A percentile compares a stretch with the other conserved stretches of the same genome.
Evolutionary conservation across 2,797 vertebrate genomes (phyloP).

Genomic region (Phrynocephalus forsythii): DNA sequence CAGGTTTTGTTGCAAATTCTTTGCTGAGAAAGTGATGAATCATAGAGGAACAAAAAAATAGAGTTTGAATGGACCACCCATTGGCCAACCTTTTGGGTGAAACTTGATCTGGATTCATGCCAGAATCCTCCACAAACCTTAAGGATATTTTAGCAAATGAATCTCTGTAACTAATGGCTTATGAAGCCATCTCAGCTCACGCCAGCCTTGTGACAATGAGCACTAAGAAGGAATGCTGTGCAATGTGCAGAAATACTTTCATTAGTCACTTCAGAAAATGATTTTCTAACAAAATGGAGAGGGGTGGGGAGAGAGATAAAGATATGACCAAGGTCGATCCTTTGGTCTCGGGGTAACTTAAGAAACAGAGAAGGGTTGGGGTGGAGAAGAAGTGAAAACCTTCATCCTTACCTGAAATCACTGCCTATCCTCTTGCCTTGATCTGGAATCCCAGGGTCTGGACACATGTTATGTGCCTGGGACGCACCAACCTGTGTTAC

Average conservation of each 20-base stretch:
- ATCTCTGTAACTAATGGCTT: neutral
- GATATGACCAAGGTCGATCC: neutral
- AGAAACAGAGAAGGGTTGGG: neutral
- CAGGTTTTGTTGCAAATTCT: neutral
- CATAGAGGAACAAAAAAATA: neutral
- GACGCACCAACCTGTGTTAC: conserved; percentile 99
- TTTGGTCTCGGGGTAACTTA: neutral
- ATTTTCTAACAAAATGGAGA: neutral
- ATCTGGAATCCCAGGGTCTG: conserved; percentile 96
- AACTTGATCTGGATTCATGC: neutral
- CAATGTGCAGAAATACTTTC: neutral
- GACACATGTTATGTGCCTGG: conserved; percentile 99
- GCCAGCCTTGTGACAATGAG: neutral
- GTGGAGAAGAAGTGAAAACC: conserved; percentile 8
- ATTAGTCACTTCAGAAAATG: neutral
- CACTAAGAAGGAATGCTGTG: neutral
- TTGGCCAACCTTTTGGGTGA: neutral
- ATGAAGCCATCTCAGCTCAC: neutral
- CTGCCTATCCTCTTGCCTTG: conserved; percentile 98
- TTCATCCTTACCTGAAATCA: conserved; percentile 92
- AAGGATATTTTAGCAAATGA: neutral
- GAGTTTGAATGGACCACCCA: neutral
- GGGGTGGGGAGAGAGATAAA: neutral
- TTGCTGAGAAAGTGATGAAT: neutral
- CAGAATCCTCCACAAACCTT: neutral